Base-by-base conservation (phyloP, 1,140 invertebrate species). In the Drosophila malerkotliana region DNA sequence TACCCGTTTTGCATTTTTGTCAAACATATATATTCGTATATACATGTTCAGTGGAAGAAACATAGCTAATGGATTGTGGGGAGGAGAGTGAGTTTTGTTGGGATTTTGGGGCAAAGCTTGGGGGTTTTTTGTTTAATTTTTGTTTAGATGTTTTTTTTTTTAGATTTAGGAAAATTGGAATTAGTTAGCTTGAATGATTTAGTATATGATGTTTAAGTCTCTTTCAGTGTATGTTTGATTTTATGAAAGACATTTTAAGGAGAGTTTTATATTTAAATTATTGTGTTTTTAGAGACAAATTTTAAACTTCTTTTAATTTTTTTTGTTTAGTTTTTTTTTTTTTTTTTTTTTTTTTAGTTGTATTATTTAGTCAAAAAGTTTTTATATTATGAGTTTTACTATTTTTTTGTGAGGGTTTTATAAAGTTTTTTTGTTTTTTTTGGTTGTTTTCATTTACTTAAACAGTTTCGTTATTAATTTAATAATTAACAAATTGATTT, bases 401-500 rank as follows among this genome's bases (percentile, higher is more conserved):
- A 51, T 79, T 75, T 85, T 84, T 84, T 85, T 82, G 72, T 77
- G 77, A 47, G 18, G 15, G 18, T 47, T 47, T 47, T 47, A 24
- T 47, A 47, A 47, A 21, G 44, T 59, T 52, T 88, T 77, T 74
- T 61, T 61, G 1, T 58, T 66, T 77, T 62, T 58, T 66, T 87
- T 72, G 56, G 56, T 67, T 72, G 67, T 75, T 90, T 83, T 72
- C 69, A 73, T 81, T 92, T 92, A 92, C 85, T 92, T 91, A 91
- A 92, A 92, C 91, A 92, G 78, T 92, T 91, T 92, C 89, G 91
- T 91, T 92, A 92, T 90, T 92, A 92, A 91, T 91, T 92, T 91
- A 91, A 92, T 92, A 91, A 92, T 91, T 92, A 92, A 92, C 91
- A 92, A 92, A 92, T 92, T 92, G 91, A 92, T 92, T 92, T 92